Evolutionary conservation across 2,888 invertebrate species (phyloP).

Genomic region (Fragum sueziense): DNA sequence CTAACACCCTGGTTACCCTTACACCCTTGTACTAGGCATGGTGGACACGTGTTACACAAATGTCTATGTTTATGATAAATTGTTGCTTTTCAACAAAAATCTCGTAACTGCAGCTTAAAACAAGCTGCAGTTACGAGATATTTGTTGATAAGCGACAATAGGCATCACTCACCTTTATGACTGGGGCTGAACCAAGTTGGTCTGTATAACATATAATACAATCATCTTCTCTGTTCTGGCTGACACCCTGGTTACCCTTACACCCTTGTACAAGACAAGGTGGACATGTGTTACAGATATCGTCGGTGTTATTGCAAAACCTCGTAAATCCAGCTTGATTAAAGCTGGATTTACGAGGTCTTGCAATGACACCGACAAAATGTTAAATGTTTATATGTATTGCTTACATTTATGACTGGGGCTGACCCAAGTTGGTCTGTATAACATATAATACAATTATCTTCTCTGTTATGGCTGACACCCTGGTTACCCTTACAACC

Average conservation of each 20-base stretch:
- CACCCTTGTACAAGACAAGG: constrained; percentile 51
- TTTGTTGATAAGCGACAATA: no score
- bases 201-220: constrained; percentile 58
- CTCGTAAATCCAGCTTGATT: no score
- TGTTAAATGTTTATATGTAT: no score
- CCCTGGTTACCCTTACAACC: constrained; percentile 16
- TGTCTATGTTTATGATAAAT: no score
- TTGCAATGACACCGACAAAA: no score
- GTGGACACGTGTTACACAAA: constrained; percentile 43
- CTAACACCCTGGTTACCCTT: background rate
- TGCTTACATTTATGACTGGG: constrained; percentile 42
- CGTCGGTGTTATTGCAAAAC: no score
- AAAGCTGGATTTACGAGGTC: no score
- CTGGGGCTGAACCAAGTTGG: constrained; percentile 41
- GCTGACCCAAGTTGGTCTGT: constrained; percentile 45
- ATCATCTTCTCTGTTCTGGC: constrained; percentile 37
- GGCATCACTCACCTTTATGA: constrained; percentile 39
- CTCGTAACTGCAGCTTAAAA: no score
- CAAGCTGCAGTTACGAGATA: no score
- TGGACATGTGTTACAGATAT: constrained; percentile 40
- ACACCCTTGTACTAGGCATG: constrained; percentile 47
- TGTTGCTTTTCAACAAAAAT: no score
- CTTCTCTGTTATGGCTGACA: constrained; percentile 22
- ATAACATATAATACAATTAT: constrained; percentile 56
- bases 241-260: background rate